Conservation (phyloP, 2,888 invertebrate genomes). For the Ophion ellenae region DNA sequence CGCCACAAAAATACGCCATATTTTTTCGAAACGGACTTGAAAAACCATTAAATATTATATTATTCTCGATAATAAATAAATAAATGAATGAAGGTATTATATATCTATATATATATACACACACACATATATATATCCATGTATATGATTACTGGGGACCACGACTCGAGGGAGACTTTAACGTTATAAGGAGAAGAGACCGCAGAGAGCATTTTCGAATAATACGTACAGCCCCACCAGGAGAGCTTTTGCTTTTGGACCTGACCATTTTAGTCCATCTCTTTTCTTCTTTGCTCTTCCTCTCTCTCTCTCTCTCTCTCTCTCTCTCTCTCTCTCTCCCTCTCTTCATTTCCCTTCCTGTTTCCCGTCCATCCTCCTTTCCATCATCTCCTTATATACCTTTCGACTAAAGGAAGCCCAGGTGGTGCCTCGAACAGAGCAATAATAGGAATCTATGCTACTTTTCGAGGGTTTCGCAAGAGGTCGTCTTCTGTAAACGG, state of each 20-base stretch:
- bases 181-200: constrained; percentile 60
- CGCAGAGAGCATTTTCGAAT: constrained; percentile 55
- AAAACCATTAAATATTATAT: background rate
- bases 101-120: background rate
- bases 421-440: constrained; percentile 62
- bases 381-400: constrained; percentile 37
- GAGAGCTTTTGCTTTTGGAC: constrained; percentile 48
- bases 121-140: background rate
- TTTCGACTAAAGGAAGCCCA: constrained; percentile 54
- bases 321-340: constrained; percentile 5
- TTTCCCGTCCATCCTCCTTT: constrained; percentile 3
- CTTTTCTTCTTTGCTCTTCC: constrained; percentile 16
- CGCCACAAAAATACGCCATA: no score
- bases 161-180: constrained; percentile 53
- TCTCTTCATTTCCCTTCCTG: background rate
- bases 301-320: constrained; percentile 16
- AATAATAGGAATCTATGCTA: constrained; percentile 67
- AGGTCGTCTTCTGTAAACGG: constrained; percentile 49
- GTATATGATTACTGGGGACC: constrained; percentile 23
- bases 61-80: background rate
- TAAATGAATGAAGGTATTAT: no score
- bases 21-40: no score
- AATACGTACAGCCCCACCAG: constrained; percentile 46
- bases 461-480: constrained; percentile 61
- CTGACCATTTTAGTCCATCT: constrained; percentile 40